Conservation (phyloP, 2,113 vertebrate species). For the Myxocyprinus asiaticus region DNA sequence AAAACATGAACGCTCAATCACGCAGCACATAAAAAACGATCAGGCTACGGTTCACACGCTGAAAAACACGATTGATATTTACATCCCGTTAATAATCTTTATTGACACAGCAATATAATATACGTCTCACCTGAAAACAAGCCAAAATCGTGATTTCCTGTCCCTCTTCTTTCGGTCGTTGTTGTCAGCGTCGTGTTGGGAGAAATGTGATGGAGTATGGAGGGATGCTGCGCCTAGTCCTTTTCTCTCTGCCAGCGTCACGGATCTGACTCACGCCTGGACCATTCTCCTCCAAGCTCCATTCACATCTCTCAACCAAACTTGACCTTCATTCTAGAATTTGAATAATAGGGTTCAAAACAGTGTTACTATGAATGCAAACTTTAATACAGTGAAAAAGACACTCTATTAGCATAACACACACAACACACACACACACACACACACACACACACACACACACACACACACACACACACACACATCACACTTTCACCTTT, state of each 20-base stretch:
- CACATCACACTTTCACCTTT: too few relatives aligned
- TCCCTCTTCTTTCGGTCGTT: conserved; percentile 7
- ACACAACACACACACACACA: too few relatives aligned
- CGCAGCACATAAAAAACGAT: conserved; percentile 37
- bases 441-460: too few relatives aligned
- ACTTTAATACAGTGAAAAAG: too few relatives aligned
- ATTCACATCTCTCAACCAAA: conserved; percentile 53
- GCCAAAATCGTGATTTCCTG: conserved; percentile 47
- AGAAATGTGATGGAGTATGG: conserved; percentile 31
- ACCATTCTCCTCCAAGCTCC: conserved; percentile 39
- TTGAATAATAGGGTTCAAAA: too few relatives aligned
- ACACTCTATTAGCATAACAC: too few relatives aligned
- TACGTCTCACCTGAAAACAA: conserved; percentile 66
- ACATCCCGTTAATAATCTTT: neutral
- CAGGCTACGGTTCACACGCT: neutral
- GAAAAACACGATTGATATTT: neutral
- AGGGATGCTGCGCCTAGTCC: conserved; percentile 50
- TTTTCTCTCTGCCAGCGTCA: conserved; percentile 62
- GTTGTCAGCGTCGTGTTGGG: neutral
- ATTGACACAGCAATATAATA: too few relatives aligned
- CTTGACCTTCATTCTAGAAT: conserved; percentile 45
- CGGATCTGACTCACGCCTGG: conserved; percentile 51
- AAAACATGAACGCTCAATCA: conserved; percentile 56
- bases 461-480: too few relatives aligned
- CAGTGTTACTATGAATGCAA: too few relatives aligned